A percentile compares a stretch with the other conserved stretches of the same genome.
Conservation (phyloP, 2,113 vertebrate genomes). For the Ailuropoda melanoleuca region DNA sequence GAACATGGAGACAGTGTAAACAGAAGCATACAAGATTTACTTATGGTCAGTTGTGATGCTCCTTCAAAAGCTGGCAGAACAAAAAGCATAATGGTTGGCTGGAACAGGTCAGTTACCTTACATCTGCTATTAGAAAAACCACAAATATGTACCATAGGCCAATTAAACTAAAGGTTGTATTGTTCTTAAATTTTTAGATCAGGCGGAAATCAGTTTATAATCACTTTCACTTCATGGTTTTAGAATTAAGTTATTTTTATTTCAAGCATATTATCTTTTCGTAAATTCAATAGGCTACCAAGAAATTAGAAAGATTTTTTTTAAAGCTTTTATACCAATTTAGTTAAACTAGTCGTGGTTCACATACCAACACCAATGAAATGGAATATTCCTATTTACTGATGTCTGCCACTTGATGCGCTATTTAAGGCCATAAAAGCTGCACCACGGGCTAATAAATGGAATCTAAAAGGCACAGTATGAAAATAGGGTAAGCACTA, state of each 20-base stretch:
- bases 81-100: slow-evolving; percentile 91
- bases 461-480: slow-evolving; percentile 48
- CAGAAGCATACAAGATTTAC: slow-evolving; percentile 89
- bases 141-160: slow-evolving; percentile 80
- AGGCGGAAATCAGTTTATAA: slow-evolving; percentile 65
- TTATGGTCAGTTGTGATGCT: slow-evolving; percentile 91
- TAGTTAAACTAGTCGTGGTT: slow-evolving; percentile 65
- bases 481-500: slow-evolving; percentile 34
- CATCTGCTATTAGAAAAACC: slow-evolving; percentile 86
- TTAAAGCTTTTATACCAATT: slow-evolving; percentile 68
- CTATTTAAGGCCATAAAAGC: slow-evolving; percentile 66
- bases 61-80: slow-evolving; percentile 89
- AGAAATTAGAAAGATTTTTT: slow-evolving; percentile 62
- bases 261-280: slow-evolving; percentile 69
- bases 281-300: slow-evolving; percentile 65
- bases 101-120: slow-evolving; percentile 90
- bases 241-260: slow-evolving; percentile 65
- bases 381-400: slow-evolving; percentile 73
- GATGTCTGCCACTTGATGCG: slow-evolving; percentile 78
- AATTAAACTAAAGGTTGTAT: slow-evolving; percentile 77
- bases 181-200: slow-evolving; percentile 73
- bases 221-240: slow-evolving; percentile 70
- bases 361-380: slow-evolving; percentile 60
- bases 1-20: slow-evolving; percentile 91
- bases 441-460: slow-evolving; percentile 58